Evolutionary conservation across 2,113 vertebrate genomes (phyloP).

Genomic region (Mola mola): DNA sequence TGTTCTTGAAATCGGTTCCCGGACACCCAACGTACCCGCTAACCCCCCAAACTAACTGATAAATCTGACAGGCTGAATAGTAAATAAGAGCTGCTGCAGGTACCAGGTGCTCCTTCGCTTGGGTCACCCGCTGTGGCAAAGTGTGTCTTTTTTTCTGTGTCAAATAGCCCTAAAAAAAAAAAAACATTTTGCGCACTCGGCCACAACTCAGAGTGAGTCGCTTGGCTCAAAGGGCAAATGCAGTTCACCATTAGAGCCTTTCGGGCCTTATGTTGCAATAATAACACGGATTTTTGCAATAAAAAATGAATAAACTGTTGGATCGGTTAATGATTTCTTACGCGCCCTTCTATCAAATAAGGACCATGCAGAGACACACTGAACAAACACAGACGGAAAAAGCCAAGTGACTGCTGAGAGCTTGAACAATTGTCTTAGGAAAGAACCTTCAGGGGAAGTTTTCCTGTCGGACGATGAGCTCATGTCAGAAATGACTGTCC

Average conservation of each 20-base stretch:
- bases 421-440: constrained; percentile 40
- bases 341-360: no score
- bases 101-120: neutral
- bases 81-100: constrained; percentile 40
- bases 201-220: no score
- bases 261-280: no score
- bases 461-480: constrained; percentile 70
- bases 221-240: no score
- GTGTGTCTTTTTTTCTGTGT: neutral
- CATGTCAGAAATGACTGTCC: constrained; percentile 52
- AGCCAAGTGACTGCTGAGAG: constrained; percentile 35
- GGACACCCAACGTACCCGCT: neutral
- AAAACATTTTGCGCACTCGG: no score
- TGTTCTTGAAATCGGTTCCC: neutral
- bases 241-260: no score
- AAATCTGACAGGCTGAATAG: constrained; percentile 14
- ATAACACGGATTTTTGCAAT: no score
- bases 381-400: neutral
- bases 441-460: constrained; percentile 55
- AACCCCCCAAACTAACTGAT: constrained; percentile 7
- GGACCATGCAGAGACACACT: no score
- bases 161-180: no score
- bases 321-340: no score
- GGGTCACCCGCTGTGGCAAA: neutral
- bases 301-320: no score